Evolutionary conservation across 2,888 invertebrate genomes (phyloP), one percentile per base, ranked within the genome.

Genomic region (Danaus chrysippus): DNA sequence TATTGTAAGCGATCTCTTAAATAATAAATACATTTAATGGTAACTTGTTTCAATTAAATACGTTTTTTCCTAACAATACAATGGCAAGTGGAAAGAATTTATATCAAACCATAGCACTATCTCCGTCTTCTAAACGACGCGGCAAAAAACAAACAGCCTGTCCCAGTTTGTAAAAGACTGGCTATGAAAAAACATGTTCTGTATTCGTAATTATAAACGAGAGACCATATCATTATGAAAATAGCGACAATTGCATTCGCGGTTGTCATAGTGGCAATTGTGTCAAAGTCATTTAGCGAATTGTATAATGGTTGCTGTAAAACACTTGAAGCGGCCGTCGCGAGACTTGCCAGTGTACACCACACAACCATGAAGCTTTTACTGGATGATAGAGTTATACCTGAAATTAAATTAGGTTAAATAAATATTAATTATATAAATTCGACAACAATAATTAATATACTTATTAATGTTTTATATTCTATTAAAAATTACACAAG

Each of bases 281-380:
- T 83, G 61, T 90, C 87, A 73, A 91, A 90, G 13, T 91, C 90
- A 72, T 88, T 88, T 3, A 89, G 71, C 0, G 87, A 84, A 67
- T 85, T 86, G 78, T 86, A 88, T 0, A 90, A 67, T 0, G 91
- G 90, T 56, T 88, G 89, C 34, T 85, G 87, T 1, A 90, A 78
- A 3, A 91, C 83, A 67, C 79, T 79, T 17, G 84, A 76, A 0
- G 87, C 84, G 0, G 87, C 86, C 0, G 86, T 84, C 0, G 91
- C 76, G 68, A 87, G 83, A 61, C 86, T 86, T 11, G 88, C 84
- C 41, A 87, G 77, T 81, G 88, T 85, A 66, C 90, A 87, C 86
- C 87, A 89, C 1, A 90, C 78, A 0, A 87, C 81, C 0, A 91
- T 75, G 55, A 87, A 79, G 68, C 82, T 86, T 60, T 82, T 82